Conservation (phyloP, 2,113 vertebrate genomes). For the Formicarius rufipectus region DNA sequence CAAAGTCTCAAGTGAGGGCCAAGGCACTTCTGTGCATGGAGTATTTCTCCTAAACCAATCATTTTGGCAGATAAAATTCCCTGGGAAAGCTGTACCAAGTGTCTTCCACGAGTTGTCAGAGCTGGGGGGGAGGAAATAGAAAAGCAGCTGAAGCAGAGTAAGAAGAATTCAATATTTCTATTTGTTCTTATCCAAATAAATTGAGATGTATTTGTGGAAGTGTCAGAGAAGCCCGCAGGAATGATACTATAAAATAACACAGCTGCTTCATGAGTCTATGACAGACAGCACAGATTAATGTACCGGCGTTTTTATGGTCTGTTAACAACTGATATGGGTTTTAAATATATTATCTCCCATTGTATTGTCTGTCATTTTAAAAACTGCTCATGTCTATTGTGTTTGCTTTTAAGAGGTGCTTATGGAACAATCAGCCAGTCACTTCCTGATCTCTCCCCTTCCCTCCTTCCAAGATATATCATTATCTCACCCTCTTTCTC, state of each 20-base stretch:
- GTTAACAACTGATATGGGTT: slow-evolving; percentile 80
- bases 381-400: slow-evolving; percentile 73
- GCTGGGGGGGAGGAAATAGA: background rate
- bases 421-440: slow-evolving; percentile 52
- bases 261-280: slow-evolving; percentile 69
- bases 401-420: slow-evolving; percentile 74
- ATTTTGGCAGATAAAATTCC: background rate
- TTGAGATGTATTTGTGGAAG: slow-evolving; percentile 75
- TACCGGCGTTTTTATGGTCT: slow-evolving; percentile 77
- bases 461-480: slow-evolving; percentile 32
- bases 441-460: slow-evolving; percentile 21
- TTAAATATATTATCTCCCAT: slow-evolving; percentile 81
- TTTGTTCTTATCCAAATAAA: slow-evolving; percentile 74
- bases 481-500: background rate
- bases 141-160: background rate
- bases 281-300: slow-evolving; percentile 79
- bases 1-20: background rate
- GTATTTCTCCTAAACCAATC: background rate
- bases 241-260: slow-evolving; percentile 71
- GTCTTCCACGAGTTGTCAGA: background rate
- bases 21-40: fast-evolving
- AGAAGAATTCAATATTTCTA: slow-evolving; percentile 61
- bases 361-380: slow-evolving; percentile 77
- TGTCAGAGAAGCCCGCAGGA: slow-evolving; percentile 69
- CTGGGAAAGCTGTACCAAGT: fast-evolving